Evolutionary conservation across 1,140 invertebrate genomes (phyloP), one percentile per base, ranked within the genome.

Genomic region (Megathymus violae): DNA sequence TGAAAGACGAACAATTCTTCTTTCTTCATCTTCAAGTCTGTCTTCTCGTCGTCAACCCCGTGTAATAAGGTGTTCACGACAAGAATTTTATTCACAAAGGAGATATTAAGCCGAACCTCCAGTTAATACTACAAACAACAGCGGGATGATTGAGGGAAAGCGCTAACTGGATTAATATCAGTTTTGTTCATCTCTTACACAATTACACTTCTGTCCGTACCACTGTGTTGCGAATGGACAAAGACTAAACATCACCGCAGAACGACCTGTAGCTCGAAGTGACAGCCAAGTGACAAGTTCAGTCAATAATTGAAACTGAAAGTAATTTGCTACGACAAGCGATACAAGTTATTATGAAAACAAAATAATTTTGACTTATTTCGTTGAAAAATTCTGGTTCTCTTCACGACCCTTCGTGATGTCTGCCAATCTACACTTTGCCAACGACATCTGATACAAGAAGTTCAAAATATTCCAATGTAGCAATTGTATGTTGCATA

Each of bases 121-220:
- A 63, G 59, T 70, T 72, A 74, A 74, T 66, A 40, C 52, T 41
- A 85, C 80, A 80, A 74, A 82, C 73, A 74, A 74, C 67, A 11
- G 67, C 34, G 59, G 56, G 59, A 63, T 88, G 74, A 86, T 85
- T 87, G 80, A 88, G 71, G 64, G 46, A 69, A 75, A 68, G 68
- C 68, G 79, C 67, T 71, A 82, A 81, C 73, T 63, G 73, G 83
- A 86, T 89, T 89, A 89, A 86, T 89, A 89, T 80, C 80, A 78
- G 71, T 85, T 83, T 82, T 85, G 80, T 88, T 76, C 80, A 74
- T 83, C 80, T 80, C 72, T 50, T 59, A 34, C 59, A 64, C 83
- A 86, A 86, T 86, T 86, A 88, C 80, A 76, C 56, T 73, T 67
- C 64, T 78, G 79, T 66, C 73, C 67, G 83, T 86, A 89, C 85